Percentiles rank a stretch among this genome's conserved stretches.
phyloP scores from a whole-genome alignment of 2,797 vertebrate genomes.

The Crenuchus spilurus region DNA sequence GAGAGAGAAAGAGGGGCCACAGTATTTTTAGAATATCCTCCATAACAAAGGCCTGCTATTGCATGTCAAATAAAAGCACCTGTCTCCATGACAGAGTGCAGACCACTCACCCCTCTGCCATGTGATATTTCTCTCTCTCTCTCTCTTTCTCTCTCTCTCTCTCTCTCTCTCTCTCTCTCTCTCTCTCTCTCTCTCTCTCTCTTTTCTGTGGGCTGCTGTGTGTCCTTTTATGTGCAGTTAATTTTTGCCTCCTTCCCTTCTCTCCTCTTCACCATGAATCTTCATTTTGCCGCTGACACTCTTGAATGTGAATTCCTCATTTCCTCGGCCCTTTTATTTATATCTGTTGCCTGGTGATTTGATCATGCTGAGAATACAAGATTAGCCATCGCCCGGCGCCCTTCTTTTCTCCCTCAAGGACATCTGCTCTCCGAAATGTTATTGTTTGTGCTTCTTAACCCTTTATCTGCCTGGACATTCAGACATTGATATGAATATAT shows the following conservation, averaged over 20 bases:
- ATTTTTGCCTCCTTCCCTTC: slow-evolving; percentile 84
- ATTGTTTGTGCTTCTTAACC: slow-evolving; percentile 87
- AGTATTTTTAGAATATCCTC: slow-evolving; percentile 80
- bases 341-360: slow-evolving; percentile 95
- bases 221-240: slow-evolving; percentile 88
- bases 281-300: slow-evolving; percentile 92
- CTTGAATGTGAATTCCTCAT: slow-evolving; percentile 96
- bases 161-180: slow-evolving; percentile 27
- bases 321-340: slow-evolving; percentile 94
- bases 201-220: slow-evolving; percentile 81
- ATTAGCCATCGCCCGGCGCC: slow-evolving; percentile 90
- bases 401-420: slow-evolving; percentile 91
- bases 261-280: slow-evolving; percentile 89
- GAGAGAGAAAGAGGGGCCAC: slow-evolving; percentile 58
- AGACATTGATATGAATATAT: background rate
- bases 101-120: slow-evolving; percentile 68
- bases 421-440: slow-evolving; percentile 89
- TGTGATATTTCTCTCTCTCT: slow-evolving; percentile 63
- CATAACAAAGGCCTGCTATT: slow-evolving; percentile 70
- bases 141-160: slow-evolving; percentile 36
- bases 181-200: slow-evolving; percentile 61
- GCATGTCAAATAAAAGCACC: slow-evolving; percentile 83
- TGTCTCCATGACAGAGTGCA: slow-evolving; percentile 82
- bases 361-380: slow-evolving; percentile 94
- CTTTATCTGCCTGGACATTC: slow-evolving; percentile 49